These are phyloP conservation scores for Silurus aristotelis DNA, from an alignment of 2,797 vertebrate species.

Conservation along the genomic window DNA sequence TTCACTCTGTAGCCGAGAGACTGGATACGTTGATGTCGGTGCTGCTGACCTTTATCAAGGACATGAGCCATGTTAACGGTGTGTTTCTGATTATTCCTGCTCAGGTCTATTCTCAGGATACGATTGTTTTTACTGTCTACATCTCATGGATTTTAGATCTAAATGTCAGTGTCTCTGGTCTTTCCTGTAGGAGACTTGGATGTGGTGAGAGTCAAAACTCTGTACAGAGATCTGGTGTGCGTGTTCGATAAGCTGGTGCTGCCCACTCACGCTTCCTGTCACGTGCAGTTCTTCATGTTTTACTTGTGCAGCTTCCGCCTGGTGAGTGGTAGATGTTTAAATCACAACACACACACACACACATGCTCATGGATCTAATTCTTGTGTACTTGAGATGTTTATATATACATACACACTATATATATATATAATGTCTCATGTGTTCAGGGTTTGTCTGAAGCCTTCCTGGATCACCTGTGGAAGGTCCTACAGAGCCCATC, in stretches of 20 bases:
- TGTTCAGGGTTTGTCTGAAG: constrained; percentile 85
- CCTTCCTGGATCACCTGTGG: constrained; percentile 95
- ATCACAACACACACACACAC: background rate
- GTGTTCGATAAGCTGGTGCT: constrained; percentile 93
- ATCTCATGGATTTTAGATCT: too few species aligned
- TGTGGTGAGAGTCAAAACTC: constrained; percentile 80
- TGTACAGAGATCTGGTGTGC: constrained; percentile 85
- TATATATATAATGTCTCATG: constrained; percentile 33
- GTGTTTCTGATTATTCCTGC: constrained; percentile 5
- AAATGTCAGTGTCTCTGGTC: background rate
- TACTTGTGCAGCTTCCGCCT: constrained; percentile 94
- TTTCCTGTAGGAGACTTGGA: constrained; percentile 75
- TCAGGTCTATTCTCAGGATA: too few species aligned
- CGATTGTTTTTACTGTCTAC: too few species aligned
- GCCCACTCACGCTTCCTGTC: constrained; percentile 89
- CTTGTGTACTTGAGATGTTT: background rate
- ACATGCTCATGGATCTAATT: too few species aligned
- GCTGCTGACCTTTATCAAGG: constrained; percentile 85
- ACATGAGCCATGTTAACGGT: constrained; percentile 82
- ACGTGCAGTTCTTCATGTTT: constrained; percentile 90
- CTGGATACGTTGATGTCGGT: constrained; percentile 86
- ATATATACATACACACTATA: too few species aligned
- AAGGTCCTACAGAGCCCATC: constrained; percentile 86
- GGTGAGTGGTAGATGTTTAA: constrained; percentile 74
- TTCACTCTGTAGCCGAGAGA: constrained; percentile 85